Percentiles rank a stretch among this genome's conserved stretches.
phyloP scores from a whole-genome alignment of 1,140 invertebrate species.

The Amphibalanus amphitrite region DNA sequence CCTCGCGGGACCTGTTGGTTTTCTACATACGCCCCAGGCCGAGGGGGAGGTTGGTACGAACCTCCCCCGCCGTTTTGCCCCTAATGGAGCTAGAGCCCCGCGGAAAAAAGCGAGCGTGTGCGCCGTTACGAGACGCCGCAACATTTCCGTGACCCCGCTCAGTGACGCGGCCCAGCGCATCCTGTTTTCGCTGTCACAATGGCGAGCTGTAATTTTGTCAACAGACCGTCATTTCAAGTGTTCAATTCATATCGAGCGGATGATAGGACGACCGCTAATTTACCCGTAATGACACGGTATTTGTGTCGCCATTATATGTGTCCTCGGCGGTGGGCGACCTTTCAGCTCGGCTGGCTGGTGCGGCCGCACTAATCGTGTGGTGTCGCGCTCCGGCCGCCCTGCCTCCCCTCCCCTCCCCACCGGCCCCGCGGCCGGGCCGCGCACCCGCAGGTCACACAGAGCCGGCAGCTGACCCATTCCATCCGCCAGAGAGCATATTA shows the following conservation, averaged over 20 bases:
- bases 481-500: neutral
- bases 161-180: neutral
- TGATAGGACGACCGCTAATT: neutral
- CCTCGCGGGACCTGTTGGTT: too few relatives aligned
- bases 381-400: too few relatives aligned
- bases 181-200: neutral
- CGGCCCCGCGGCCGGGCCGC: too few relatives aligned
- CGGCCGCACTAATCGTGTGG: neutral
- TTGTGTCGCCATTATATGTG: neutral
- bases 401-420: too few relatives aligned
- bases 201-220: neutral
- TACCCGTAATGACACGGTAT: neutral
- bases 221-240: neutral
- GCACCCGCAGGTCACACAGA: too few relatives aligned
- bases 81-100: too few relatives aligned
- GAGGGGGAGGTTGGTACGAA: too few relatives aligned
- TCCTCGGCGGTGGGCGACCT: neutral
- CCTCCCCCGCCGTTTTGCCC: too few relatives aligned
- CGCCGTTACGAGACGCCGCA: too few relatives aligned
- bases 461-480: neutral
- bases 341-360: neutral
- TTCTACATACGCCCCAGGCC: too few relatives aligned
- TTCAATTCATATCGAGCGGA: conserved; percentile 1
- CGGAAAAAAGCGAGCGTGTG: too few relatives aligned
- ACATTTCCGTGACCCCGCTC: neutral